These are phyloP conservation scores for Agonopterix arenella DNA, from an alignment of 2,888 invertebrate species.

Conservation along the genomic window DNA sequence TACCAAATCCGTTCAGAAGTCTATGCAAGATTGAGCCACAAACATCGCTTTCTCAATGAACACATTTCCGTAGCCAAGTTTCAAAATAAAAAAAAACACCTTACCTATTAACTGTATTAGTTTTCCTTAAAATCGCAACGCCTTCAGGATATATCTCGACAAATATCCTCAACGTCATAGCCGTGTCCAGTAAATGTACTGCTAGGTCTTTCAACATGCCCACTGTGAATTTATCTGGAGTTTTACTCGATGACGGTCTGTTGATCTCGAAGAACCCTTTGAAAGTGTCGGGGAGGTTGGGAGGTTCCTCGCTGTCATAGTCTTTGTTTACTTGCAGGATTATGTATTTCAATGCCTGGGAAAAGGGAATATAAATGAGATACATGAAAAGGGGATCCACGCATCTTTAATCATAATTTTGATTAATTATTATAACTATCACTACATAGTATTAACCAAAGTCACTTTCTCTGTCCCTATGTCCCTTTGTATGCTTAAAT, in stretches of 20 bases:
- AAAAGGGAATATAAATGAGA: background rate
- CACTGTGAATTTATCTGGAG: constrained; percentile 53
- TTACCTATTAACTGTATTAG: constrained; percentile 77
- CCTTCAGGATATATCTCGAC: constrained; percentile 80
- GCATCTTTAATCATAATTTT: no score
- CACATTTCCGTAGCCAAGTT: no score
- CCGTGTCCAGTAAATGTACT: constrained; percentile 82
- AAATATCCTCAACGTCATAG: constrained; percentile 81
- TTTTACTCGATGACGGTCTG: constrained; percentile 38
- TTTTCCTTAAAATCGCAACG: constrained; percentile 68
- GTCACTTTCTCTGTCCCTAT: no score
- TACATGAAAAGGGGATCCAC: no score
- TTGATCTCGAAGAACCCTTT: constrained; percentile 62
- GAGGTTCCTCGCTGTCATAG: constrained; percentile 57
- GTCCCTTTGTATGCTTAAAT: no score
- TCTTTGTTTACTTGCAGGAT: constrained; percentile 70
- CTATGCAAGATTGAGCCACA: no score
- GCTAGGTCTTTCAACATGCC: constrained; percentile 80
- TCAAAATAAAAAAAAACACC: constrained; percentile 10
- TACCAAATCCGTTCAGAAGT: no score
- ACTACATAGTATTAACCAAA: no score
- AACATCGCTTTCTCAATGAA: no score
- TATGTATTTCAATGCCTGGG: constrained; percentile 69
- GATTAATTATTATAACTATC: no score
- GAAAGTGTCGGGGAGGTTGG: constrained; percentile 65